A percentile compares a stretch with the other conserved stretches of the same genome.
Conservation (phyloP, 1,140 invertebrate genomes). For the Trichomalopsis sarcophagae region DNA sequence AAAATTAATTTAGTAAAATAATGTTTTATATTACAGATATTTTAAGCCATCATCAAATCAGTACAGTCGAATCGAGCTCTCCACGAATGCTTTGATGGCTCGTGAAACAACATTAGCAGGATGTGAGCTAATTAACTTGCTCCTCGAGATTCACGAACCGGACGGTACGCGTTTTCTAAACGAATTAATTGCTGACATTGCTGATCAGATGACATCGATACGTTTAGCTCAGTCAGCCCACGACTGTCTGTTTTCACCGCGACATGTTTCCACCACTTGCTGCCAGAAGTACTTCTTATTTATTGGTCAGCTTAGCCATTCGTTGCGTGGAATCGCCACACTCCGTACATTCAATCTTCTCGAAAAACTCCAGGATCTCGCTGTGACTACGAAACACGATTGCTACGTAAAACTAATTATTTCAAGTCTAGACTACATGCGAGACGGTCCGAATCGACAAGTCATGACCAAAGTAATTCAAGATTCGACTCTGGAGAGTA, state of each 20-base stretch:
- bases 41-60: slow-evolving; percentile 91
- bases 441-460: slow-evolving; percentile 75
- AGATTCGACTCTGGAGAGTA: slow-evolving; percentile 82
- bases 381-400: slow-evolving; percentile 89
- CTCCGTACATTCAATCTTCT: slow-evolving; percentile 88
- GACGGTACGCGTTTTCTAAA: slow-evolving; percentile 80
- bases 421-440: slow-evolving; percentile 91
- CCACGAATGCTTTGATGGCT: slow-evolving; percentile 74
- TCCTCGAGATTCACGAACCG: slow-evolving; percentile 76
- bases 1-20: not conserved
- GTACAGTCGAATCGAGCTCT: slow-evolving; percentile 84
- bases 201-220: slow-evolving; percentile 84
- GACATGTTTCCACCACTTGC: slow-evolving; percentile 90
- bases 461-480: slow-evolving; percentile 78
- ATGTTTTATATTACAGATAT: slow-evolving; percentile 76
- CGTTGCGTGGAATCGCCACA: slow-evolving; percentile 82
- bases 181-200: slow-evolving; percentile 89
- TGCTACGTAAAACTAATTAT: slow-evolving; percentile 95
- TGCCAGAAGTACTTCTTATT: slow-evolving; percentile 96
- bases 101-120: slow-evolving; percentile 83
- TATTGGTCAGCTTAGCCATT: slow-evolving; percentile 89
- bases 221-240: slow-evolving; percentile 84
- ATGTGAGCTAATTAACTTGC: slow-evolving; percentile 86
- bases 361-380: slow-evolving; percentile 86
- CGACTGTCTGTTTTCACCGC: slow-evolving; percentile 92